phyloP scores from a whole-genome alignment of 2,888 invertebrate genomes.

The Epinotia ramella region DNA sequence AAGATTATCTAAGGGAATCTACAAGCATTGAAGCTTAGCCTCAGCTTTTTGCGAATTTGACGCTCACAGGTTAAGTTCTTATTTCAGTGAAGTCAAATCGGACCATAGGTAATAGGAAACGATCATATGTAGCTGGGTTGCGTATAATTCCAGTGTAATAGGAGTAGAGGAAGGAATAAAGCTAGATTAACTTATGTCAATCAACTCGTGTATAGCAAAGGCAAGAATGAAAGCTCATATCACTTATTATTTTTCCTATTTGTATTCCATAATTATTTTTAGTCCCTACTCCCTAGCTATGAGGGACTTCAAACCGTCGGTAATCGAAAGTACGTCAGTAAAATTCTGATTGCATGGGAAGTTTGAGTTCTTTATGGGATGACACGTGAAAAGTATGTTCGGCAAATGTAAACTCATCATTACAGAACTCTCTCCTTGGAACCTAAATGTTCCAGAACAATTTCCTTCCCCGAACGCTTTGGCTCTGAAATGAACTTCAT shows the following conservation, averaged over 20 bases:
- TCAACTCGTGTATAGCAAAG: not conserved
- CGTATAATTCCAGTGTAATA: too few species aligned
- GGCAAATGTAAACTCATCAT: too few species aligned
- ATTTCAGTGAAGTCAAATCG: not conserved
- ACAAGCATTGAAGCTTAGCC: not conserved
- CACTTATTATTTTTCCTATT: not conserved
- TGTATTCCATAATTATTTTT: not conserved
- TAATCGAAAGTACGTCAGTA: too few species aligned
- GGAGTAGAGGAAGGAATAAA: not conserved
- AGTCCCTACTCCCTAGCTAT: too few species aligned
- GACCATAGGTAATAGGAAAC: not conserved
- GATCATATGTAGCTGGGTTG: not conserved
- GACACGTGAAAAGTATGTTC: too few species aligned
- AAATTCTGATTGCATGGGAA: too few species aligned
- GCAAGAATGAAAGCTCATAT: not conserved
- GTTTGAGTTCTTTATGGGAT: too few species aligned
- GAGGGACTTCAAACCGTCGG: too few species aligned
- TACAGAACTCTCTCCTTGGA: too few species aligned
- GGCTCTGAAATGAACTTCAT: too few species aligned
- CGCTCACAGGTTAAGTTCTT: not conserved
- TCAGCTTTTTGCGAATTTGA: not conserved
- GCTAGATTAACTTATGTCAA: not conserved
- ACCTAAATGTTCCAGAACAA: too few species aligned
- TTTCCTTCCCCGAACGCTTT: too few species aligned
- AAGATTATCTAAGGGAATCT: constrained; percentile 1